phyloP scores from a whole-genome alignment of 2,797 vertebrate genomes.

The Chromis chromis region DNA sequence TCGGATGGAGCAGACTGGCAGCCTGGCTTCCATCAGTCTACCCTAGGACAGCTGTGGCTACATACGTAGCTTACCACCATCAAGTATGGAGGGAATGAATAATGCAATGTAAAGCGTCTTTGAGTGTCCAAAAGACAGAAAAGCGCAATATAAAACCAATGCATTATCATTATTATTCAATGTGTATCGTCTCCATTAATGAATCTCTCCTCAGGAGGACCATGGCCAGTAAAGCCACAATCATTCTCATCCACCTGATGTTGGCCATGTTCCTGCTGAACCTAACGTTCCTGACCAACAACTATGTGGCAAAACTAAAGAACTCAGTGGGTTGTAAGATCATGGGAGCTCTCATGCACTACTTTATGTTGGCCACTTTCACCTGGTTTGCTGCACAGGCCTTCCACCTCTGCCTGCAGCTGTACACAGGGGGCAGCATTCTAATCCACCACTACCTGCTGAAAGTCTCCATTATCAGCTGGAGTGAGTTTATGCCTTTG shows the following conservation, averaged over 20 bases:
- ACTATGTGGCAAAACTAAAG: constrained; percentile 46
- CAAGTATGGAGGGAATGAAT: too few relatives aligned
- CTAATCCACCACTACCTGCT: constrained; percentile 62
- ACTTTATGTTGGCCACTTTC: constrained; percentile 78
- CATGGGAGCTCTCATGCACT: constrained; percentile 80
- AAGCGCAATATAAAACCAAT: too few relatives aligned
- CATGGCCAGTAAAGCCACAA: constrained; percentile 42
- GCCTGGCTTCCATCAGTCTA: too few relatives aligned
- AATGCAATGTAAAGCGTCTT: too few relatives aligned
- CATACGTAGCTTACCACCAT: too few relatives aligned
- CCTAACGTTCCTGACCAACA: constrained; percentile 78
- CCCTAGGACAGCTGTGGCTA: too few relatives aligned
- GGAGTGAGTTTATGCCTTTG: constrained; percentile 68
- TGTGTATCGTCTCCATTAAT: neutral
- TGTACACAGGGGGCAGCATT: constrained; percentile 49
- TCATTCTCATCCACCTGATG: constrained; percentile 78
- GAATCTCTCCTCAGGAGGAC: constrained; percentile 53
- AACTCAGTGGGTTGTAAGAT: constrained; percentile 53
- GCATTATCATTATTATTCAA: too few relatives aligned
- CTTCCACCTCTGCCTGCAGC: constrained; percentile 78
- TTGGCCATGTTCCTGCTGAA: constrained; percentile 76
- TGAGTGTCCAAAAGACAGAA: too few relatives aligned
- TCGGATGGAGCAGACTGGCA: too few relatives aligned
- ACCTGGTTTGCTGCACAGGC: constrained; percentile 81
- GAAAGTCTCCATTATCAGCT: constrained; percentile 72